Evolutionary conservation across 1,140 invertebrate species (phyloP).

Genomic region (Lysiphlebus fabarum): DNA sequence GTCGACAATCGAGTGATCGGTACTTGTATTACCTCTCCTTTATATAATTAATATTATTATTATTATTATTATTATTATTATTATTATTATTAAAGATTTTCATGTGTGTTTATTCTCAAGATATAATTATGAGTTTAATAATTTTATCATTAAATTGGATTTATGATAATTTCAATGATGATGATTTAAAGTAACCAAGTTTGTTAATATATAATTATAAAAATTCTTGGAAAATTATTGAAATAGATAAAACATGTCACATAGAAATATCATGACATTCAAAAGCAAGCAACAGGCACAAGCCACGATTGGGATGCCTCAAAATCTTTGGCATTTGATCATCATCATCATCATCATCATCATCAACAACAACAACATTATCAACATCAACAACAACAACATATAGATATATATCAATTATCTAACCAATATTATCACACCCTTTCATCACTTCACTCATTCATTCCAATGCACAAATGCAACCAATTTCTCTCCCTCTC

Average conservation of each 20-base stretch:
- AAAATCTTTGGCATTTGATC: conserved; percentile 50
- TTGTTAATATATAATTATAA: too few relatives aligned
- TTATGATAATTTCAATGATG: too few relatives aligned
- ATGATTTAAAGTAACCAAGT: too few relatives aligned
- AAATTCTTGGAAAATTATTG: conserved; percentile 4
- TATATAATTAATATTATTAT: neutral
- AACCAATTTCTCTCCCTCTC: conserved; percentile 4
- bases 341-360: conserved; percentile 33
- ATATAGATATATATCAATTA: conserved; percentile 29
- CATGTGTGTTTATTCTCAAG: neutral
- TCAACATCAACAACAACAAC: conserved; percentile 18
- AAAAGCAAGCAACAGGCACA: conserved; percentile 43
- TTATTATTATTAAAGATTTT: conserved; percentile 19
- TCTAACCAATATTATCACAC: conserved; percentile 16
- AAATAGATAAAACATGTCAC: conserved; percentile 5
- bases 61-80: neutral
- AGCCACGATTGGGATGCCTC: conserved; percentile 40
- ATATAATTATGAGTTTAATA: too few relatives aligned
- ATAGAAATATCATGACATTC: conserved; percentile 20
- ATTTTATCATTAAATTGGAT: too few relatives aligned
- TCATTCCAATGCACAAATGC: neutral
- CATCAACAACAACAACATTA: too few relatives aligned
- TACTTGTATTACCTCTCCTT: conserved; percentile 18
- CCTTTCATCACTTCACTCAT: neutral
- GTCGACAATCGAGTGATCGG: conserved; percentile 31